Evolutionary conservation across 2,797 vertebrate genomes (phyloP).

Genomic region (Fistularia commersonii): DNA sequence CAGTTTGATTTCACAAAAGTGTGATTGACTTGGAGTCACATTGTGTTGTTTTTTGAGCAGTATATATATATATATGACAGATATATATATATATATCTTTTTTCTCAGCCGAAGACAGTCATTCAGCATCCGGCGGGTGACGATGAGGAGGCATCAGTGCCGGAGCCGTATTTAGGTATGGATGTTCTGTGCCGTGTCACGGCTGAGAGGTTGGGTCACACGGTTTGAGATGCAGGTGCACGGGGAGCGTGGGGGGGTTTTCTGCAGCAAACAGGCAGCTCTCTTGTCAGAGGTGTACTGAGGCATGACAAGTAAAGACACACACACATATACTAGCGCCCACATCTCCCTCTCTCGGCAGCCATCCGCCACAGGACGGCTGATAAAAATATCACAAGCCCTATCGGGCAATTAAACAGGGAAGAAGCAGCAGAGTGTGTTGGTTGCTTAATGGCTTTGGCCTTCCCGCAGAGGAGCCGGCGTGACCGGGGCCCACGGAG

Average conservation of each 20-base stretch:
- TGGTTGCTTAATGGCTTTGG: slow-evolving; percentile 55
- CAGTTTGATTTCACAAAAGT: too few relatives aligned
- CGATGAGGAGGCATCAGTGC: slow-evolving; percentile 33
- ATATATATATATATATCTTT: too few relatives aligned
- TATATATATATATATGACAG: not conserved
- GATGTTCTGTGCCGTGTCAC: slow-evolving; percentile 46
- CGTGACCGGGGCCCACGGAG: slow-evolving; percentile 37
- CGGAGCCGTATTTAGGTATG: slow-evolving; percentile 30
- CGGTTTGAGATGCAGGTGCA: slow-evolving; percentile 70
- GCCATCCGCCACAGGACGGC: slow-evolving; percentile 50
- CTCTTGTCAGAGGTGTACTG: slow-evolving; percentile 62
- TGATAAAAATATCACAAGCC: slow-evolving; percentile 74
- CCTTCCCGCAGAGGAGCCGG: slow-evolving; percentile 37
- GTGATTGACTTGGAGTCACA: too few relatives aligned
- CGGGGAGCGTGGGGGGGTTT: slow-evolving; percentile 52
- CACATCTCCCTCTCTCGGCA: slow-evolving; percentile 31
- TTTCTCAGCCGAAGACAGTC: too few relatives aligned
- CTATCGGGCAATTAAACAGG: slow-evolving; percentile 74
- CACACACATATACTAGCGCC: slow-evolving; percentile 28
- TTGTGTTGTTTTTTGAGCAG: too few relatives aligned
- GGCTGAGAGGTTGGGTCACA: slow-evolving; percentile 53
- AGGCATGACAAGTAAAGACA: slow-evolving; percentile 57
- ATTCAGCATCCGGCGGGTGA: slow-evolving; percentile 20
- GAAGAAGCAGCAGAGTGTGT: slow-evolving; percentile 50
- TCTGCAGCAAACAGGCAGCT: slow-evolving; percentile 57